phyloP scores from a whole-genome alignment of 2,113 vertebrate species.

The Gymnobelideus leadbeateri region DNA sequence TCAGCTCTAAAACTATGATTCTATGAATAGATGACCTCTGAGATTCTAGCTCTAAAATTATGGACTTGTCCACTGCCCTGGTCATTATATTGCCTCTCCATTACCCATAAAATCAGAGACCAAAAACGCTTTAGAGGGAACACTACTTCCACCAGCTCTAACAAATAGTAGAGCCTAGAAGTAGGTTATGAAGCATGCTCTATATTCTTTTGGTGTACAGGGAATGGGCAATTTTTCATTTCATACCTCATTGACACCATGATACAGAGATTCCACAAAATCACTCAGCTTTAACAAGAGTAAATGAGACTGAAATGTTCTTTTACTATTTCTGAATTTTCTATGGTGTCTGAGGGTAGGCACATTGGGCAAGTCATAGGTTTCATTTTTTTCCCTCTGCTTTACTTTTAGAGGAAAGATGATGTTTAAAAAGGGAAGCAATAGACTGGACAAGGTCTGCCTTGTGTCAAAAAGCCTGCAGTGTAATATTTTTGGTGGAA shows the following conservation, averaged over 20 bases:
- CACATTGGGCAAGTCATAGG: neutral
- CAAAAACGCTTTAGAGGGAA: conserved; percentile 8
- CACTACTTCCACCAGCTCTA: conserved; percentile 2
- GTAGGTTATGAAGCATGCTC: conserved; percentile 39
- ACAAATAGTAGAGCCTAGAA: conserved; percentile 10
- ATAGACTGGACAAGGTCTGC: neutral
- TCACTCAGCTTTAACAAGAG: conserved; percentile 57
- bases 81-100: neutral
- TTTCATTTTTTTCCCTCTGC: conserved; percentile 47
- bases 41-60: neutral
- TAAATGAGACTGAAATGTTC: conserved; percentile 40
- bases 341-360: conserved; percentile 17
- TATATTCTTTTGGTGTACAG: conserved; percentile 27
- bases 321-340: conserved; percentile 40
- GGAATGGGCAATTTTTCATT: conserved; percentile 50
- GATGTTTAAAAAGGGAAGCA: conserved; percentile 10
- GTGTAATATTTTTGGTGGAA: conserved; percentile 4
- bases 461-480: conserved; percentile 35
- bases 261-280: conserved; percentile 43
- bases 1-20: neutral
- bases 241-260: conserved; percentile 61
- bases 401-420: conserved; percentile 7
- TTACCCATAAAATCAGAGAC: neutral
- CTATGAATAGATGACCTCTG: neutral
- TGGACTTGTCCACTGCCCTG: neutral